phyloP scores from a whole-genome alignment of 2,113 vertebrate species.

The Tapirus terrestris region DNA sequence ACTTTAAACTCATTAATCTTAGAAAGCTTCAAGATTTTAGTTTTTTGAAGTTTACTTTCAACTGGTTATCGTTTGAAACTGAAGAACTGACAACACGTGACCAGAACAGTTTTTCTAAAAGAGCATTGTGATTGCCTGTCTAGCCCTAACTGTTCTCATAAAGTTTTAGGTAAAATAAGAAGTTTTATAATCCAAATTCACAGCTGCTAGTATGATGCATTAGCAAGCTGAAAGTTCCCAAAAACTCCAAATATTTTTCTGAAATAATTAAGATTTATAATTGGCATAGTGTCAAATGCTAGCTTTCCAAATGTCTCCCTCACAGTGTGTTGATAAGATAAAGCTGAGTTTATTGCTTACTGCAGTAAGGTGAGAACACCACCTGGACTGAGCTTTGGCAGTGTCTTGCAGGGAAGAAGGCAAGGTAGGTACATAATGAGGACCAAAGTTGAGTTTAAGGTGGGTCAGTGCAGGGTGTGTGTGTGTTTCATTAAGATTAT shows the following conservation, averaged over 20 bases:
- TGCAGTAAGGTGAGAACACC: background rate
- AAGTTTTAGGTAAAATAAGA: background rate
- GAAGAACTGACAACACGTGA: background rate
- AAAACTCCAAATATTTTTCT: background rate
- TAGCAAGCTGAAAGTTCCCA: background rate
- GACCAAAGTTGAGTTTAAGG: background rate
- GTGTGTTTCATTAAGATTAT: background rate
- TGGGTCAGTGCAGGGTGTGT: background rate
- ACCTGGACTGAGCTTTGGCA: too few species aligned
- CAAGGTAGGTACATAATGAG: background rate
- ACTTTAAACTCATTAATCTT: background rate
- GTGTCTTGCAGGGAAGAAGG: background rate
- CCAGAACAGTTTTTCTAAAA: background rate
- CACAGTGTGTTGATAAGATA: background rate
- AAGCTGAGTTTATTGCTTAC: background rate
- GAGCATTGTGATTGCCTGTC: background rate
- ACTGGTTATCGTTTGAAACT: background rate
- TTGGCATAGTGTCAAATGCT: background rate
- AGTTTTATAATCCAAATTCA: background rate
- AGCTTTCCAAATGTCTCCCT: background rate
- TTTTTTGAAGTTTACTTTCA: background rate
- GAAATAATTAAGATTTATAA: conserved; percentile 5
- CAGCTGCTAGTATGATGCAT: background rate
- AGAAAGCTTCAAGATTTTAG: background rate
- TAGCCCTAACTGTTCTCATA: background rate